phyloP scores from a whole-genome alignment of 2,113 vertebrate species.

The Benitochromis conjunctus region DNA sequence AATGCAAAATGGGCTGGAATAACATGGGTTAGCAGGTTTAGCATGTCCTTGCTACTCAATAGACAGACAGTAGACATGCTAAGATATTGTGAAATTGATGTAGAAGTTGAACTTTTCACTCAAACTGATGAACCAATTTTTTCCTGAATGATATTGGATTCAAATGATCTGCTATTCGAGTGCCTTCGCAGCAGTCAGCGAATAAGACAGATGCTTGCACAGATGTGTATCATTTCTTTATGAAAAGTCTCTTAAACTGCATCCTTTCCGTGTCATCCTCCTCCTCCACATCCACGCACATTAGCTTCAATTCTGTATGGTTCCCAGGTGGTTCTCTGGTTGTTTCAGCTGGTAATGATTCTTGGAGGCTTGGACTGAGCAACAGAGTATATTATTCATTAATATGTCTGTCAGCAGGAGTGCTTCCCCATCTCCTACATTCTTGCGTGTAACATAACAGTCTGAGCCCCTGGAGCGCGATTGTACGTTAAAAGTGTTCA shows the following conservation, averaged over 20 bases:
- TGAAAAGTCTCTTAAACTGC: slow-evolving; percentile 4
- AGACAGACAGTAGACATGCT: background rate
- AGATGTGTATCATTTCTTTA: background rate
- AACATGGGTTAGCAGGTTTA: background rate
- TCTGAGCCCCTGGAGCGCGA: background rate
- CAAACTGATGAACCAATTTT: background rate
- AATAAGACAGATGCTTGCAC: background rate
- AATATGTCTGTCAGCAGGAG: slow-evolving; percentile 15
- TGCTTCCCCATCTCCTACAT: background rate
- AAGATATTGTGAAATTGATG: background rate
- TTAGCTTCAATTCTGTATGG: slow-evolving; percentile 9
- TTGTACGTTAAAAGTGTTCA: background rate
- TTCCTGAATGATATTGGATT: background rate
- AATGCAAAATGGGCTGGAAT: background rate
- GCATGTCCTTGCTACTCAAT: background rate
- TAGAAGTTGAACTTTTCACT: background rate
- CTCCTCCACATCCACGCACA: background rate
- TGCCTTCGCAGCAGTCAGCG: background rate
- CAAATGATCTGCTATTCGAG: background rate
- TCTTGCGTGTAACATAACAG: background rate
- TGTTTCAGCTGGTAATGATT: slow-evolving; percentile 24
- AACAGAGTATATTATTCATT: background rate
- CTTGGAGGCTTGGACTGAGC: background rate
- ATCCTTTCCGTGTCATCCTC: background rate
- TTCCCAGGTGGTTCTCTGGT: slow-evolving; percentile 5